Evolutionary conservation across 2,113 vertebrate genomes (phyloP), one percentile per base, ranked within the genome.

Genomic region (Bufo gargarizans): DNA sequence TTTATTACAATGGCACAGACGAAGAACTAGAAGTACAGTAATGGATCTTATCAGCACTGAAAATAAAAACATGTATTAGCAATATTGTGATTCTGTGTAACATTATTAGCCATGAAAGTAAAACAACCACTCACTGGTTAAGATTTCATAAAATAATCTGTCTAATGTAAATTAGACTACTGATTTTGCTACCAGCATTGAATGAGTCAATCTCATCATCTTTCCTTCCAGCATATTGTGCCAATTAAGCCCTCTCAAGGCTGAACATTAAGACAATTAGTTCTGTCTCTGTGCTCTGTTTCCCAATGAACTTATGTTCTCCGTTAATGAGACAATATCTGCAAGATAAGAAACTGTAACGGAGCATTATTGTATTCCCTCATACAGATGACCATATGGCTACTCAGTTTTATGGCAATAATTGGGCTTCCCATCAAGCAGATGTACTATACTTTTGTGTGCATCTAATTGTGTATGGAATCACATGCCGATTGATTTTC

Each of bases 161-260:
- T 43, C 4, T 43, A 33, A 3, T 11, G 33, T 72, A 72, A 72
- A 43, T 72, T 13, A 16, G 14, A 19, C 0, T 33, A 58, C 53
- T 58, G 1, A 0, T 22, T n/a, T 78, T 53, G 6, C 11, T n/a
- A 33, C n/a, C 22, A 79, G 55, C 4, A 43, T 45, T 80, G 10
- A 80, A 17, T 43, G 12, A 80, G 55, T 80, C 45, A 33, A 80
- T 80, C 53, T 79, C 10, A 79, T 79, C 33, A 79, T 20, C 19
- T 43, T 16, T 74, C 43, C 33, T 47, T 17, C 71, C 71, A 16
- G 50, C 20, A 55, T 22, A 79, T 79, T 56, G 19, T 56, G n/a
- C n/a, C 53, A 56, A 22, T 79, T 56, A 79, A 55, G 53, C 53
- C 55, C 77, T 78, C n/a, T 79, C 50, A 56, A 79, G n/a, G 3